phyloP scores from a whole-genome alignment of 2,888 invertebrate genomes.

The Euzetes globulus region DNA sequence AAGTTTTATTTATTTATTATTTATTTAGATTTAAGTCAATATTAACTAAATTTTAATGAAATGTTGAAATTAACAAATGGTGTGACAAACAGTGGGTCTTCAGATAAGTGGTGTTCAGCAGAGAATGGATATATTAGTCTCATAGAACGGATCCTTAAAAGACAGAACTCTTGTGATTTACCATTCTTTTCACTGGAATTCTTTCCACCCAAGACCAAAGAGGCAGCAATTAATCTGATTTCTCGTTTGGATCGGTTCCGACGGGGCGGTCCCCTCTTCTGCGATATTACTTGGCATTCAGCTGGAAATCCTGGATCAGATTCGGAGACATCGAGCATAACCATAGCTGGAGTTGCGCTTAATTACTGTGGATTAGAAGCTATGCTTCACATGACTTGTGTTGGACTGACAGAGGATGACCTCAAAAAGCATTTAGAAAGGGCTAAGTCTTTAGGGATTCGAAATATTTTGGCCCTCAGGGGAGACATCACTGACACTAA shows the following conservation, averaged over 20 bases:
- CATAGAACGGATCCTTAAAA: constrained; percentile 45
- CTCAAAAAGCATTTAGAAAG: constrained; percentile 51
- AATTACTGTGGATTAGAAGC: constrained; percentile 56
- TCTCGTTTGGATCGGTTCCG: constrained; percentile 53
- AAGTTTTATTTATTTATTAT: no score
- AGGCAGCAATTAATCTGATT: constrained; percentile 54
- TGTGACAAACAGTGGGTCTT: no score
- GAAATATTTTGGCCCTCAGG: constrained; percentile 62
- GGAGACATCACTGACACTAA: constrained; percentile 55
- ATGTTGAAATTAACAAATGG: no score
- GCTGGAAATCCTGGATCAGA: constrained; percentile 53
- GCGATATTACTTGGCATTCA: constrained; percentile 57
- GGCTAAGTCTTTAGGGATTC: constrained; percentile 58
- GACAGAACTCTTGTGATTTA: constrained; percentile 48
- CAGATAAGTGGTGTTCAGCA: no score
- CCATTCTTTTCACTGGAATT: constrained; percentile 56
- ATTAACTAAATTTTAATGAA: no score
- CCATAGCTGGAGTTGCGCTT: constrained; percentile 53
- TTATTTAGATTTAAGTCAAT: no score
- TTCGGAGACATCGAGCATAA: constrained; percentile 54
- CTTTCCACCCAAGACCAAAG: constrained; percentile 54
- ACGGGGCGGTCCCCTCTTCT: constrained; percentile 54
- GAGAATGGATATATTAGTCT: no score
- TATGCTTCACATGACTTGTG: constrained; percentile 56
- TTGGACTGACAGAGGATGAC: constrained; percentile 48